Conservation (phyloP, 1,140 invertebrate genomes). For the Frieseomelitta varia region DNA sequence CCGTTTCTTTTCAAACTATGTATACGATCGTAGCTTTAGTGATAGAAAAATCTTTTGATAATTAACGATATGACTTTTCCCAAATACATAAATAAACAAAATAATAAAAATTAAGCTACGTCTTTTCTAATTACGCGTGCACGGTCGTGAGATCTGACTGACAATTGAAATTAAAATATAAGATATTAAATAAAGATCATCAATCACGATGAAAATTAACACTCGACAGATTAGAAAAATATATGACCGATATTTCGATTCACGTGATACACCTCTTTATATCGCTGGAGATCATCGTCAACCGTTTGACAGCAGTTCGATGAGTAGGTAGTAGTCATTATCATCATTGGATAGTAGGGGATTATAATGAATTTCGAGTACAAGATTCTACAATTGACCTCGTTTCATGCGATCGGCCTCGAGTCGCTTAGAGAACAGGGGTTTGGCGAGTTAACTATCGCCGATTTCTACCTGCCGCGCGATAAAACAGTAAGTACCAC, state of each 20-base stretch:
- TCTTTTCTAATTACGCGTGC: neutral
- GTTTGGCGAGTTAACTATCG: neutral
- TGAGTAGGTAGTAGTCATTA: neutral
- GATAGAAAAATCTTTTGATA: neutral
- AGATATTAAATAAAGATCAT: neutral
- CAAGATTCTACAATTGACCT: conserved; percentile 32
- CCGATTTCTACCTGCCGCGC: neutral
- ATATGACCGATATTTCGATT: neutral
- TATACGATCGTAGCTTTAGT: too few species aligned
- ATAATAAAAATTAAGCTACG: neutral
- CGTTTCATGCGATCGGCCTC: neutral
- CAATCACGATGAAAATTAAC: too few species aligned
- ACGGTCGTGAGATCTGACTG: too few species aligned
- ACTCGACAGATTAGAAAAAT: too few species aligned
- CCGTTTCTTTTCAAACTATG: neutral
- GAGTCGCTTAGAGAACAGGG: neutral
- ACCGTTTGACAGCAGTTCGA: conserved; percentile 14
- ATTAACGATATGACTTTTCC: neutral
- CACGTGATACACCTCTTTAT: conserved; percentile 28
- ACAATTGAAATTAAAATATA: too few species aligned
- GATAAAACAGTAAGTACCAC: neutral
- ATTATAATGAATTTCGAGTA: conserved; percentile 21
- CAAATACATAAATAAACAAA: neutral
- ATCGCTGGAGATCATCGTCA: conserved; percentile 38
- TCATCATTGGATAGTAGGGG: conserved; percentile 36